Percentiles rank a stretch among this genome's conserved stretches.
These are phyloP conservation scores for Eugnorisma glareosa DNA, from an alignment of 2,888 invertebrate species.

Conservation along the genomic window DNA sequence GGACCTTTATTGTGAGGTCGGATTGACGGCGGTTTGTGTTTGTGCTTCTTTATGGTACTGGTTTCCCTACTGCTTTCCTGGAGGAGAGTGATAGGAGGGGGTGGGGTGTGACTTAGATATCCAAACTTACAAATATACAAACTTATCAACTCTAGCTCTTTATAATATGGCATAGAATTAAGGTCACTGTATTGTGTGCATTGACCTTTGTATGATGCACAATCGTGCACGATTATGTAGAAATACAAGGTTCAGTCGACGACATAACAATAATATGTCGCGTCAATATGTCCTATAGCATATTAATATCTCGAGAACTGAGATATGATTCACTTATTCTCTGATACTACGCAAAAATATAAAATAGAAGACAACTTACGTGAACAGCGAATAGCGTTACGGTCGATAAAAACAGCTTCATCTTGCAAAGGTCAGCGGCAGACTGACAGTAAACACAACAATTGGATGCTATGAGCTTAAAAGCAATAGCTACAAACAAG, in stretches of 20 bases:
- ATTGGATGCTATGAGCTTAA: slow-evolving; percentile 60
- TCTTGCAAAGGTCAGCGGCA: slow-evolving; percentile 43
- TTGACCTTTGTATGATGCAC: neutral
- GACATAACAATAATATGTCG: neutral
- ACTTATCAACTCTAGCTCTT: too few species aligned
- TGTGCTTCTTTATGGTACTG: too few species aligned
- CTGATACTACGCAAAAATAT: neutral
- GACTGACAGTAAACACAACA: slow-evolving; percentile 41
- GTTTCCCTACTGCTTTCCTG: too few species aligned
- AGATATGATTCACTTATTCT: neutral
- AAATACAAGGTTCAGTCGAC: neutral
- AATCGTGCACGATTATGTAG: neutral
- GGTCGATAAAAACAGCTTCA: slow-evolving; percentile 51
- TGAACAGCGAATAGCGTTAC: slow-evolving; percentile 44
- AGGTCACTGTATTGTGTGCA: neutral
- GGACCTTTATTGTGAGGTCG: too few species aligned
- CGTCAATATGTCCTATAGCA: neutral
- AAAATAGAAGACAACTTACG: slow-evolving; percentile 53
- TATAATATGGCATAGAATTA: neutral
- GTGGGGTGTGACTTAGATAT: too few species aligned
- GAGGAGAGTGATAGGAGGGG: too few species aligned
- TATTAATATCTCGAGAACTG: neutral
- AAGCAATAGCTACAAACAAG: slow-evolving; percentile 29
- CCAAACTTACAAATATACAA: too few species aligned
- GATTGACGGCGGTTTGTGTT: too few species aligned